A percentile compares a stretch with the other conserved stretches of the same genome.
Evolutionary conservation across 2,797 vertebrate genomes (phyloP).

Genomic region (Rallus crepitans): DNA sequence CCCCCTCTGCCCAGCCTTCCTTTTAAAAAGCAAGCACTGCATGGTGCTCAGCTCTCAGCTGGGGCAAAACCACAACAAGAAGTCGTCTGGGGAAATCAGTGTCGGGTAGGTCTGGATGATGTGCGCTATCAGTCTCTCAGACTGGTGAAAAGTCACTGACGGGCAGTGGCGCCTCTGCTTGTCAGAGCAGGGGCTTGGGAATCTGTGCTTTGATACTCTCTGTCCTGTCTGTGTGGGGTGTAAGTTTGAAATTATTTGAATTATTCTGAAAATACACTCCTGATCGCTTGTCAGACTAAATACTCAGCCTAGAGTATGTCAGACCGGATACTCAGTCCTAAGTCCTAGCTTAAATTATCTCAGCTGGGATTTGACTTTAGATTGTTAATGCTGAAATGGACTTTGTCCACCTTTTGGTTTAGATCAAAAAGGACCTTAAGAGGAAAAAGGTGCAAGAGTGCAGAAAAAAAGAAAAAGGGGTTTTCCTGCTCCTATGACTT

Average conservation of each 20-base stretch:
- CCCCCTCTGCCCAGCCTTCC: too few species aligned
- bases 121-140: background rate
- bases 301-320: too few species aligned
- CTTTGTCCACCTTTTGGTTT: background rate
- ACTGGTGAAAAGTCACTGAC: background rate
- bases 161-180: background rate
- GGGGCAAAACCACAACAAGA: background rate
- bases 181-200: background rate
- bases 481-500: rapidly evolving
- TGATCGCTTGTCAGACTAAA: too few species aligned
- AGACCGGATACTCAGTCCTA: too few species aligned
- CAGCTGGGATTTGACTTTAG: background rate
- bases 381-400: background rate
- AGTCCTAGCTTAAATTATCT: background rate
- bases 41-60: too few species aligned
- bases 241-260: background rate
- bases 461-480: background rate
- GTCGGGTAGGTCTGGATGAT: background rate
- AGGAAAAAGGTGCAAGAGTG: background rate
- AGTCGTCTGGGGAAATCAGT: rapidly evolving
- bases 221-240: background rate
- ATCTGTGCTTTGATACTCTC: background rate
- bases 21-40: too few species aligned
- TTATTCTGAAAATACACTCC: background rate
- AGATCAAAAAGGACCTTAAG: background rate